Conservation (phyloP, 2,797 vertebrate species). For the Buceros bicornis region DNA sequence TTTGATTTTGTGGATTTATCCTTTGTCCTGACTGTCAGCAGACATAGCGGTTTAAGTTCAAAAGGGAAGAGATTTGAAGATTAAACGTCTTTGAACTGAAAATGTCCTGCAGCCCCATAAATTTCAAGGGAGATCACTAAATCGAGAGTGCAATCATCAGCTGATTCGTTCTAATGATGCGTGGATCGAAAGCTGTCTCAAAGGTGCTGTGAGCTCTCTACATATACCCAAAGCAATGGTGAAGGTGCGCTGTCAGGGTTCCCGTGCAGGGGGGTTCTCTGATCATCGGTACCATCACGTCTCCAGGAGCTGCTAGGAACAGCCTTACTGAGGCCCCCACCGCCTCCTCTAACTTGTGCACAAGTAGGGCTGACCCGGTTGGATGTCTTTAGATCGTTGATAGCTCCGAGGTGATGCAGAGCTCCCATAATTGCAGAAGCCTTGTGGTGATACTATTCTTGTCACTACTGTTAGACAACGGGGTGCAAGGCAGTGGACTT, state of each 20-base stretch:
- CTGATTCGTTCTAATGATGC: conserved; percentile 31
- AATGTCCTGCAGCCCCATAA: conserved; percentile 44
- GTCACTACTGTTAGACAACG: fast-evolving
- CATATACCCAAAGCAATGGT: fast-evolving
- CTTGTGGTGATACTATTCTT: fast-evolving
- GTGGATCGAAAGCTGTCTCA: not conserved
- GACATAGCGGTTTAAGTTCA: conserved; percentile 38
- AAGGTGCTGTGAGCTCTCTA: not conserved
- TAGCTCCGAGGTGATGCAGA: not conserved
- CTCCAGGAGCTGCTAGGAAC: not conserved
- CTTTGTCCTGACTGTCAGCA: conserved; percentile 64
- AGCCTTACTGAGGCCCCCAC: not conserved
- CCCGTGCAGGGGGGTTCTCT: not conserved
- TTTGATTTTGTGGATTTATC: conserved; percentile 66
- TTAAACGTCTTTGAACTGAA: conserved; percentile 20
- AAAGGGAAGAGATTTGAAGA: conserved; percentile 59
- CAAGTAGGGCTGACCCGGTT: fast-evolving
- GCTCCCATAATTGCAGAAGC: not conserved
- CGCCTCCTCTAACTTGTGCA: not conserved
- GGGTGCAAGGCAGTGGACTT: not conserved
- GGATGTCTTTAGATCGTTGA: fast-evolving
- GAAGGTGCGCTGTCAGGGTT: not conserved
- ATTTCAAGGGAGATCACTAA: conserved; percentile 46
- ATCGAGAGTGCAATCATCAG: not conserved
- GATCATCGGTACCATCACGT: fast-evolving